Conservation (phyloP, 2,113 vertebrate genomes). For the Trematocara macrostoma region DNA sequence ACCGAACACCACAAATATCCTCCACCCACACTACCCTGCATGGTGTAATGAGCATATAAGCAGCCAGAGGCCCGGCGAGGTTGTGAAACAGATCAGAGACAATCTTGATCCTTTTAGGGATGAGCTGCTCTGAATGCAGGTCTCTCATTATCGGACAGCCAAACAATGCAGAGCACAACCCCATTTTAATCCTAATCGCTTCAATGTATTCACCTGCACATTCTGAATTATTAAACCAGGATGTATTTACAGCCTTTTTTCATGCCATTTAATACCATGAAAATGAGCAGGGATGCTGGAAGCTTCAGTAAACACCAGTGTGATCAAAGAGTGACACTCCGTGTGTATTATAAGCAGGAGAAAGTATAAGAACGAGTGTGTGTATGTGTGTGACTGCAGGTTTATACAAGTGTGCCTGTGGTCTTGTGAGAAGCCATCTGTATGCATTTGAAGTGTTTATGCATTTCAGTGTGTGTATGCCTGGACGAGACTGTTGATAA, state of each 20-base stretch:
- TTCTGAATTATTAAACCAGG: constrained; percentile 11
- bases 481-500: not conserved
- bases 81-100: not conserved
- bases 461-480: not conserved
- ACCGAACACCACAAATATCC: not conserved
- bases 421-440: constrained; percentile 1
- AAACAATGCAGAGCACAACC: constrained; percentile 9
- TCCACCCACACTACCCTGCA: not conserved
- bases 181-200: constrained; percentile 24
- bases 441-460: constrained; percentile 13
- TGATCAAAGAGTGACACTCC: not conserved
- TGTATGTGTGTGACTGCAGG: not conserved
- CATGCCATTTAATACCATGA: not conserved
- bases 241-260: not conserved
- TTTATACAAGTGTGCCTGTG: constrained; percentile 2
- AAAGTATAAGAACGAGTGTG: not conserved
- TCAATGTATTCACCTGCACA: constrained; percentile 43
- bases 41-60: not conserved
- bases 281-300: not conserved
- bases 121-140: constrained; percentile 28
- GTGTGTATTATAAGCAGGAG: not conserved
- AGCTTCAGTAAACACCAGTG: not conserved
- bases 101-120: constrained; percentile 4
- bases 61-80: not conserved
- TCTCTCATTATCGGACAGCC: not conserved